Evolutionary conservation across 2,113 vertebrate genomes (phyloP), one percentile per base, ranked within the genome.

Genomic region (Pteronura brasiliensis): DNA sequence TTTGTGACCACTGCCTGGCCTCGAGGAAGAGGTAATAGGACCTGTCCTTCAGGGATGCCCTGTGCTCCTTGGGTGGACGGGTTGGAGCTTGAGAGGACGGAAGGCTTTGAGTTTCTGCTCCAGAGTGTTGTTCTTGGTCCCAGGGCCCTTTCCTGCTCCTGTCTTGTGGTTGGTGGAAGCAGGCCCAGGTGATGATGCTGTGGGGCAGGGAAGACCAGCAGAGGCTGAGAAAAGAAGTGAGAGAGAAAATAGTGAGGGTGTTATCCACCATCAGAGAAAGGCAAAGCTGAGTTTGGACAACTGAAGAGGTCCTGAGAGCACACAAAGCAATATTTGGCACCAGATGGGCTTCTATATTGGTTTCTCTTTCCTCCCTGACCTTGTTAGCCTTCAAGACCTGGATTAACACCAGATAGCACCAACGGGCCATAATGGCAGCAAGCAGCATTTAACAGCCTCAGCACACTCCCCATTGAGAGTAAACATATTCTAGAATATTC

Each of bases 51-150:
- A 39, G 12, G 44, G 20, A 77, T 5, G 4, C 0, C 57, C 49
- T 5, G 0, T 1, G 0, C 29, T 29, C 7, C 9, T 1, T 61
- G 0, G 1, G 47, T 12, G 29, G 39, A 57, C 7, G 42, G 3
- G n/a, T 34, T 3, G 9, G 57, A 23, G 0, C 4, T 25, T 17
- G 6, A 82, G 20, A 39, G 39, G 11, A 61, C 27, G 15, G 52
- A 7, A 71, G 34, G 2, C n/a, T 12, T 36, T 44, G 39, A 52
- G 4, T 18, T 47, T 31, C 11, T 13, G 21, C 11, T 44, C 47
- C 17, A n/a, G 15, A 12, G 3, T 67, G n/a, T 67, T 29, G 29
- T 77, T 7, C 36, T 29, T 6, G 31, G 2, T 49, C 42, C 20
- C 79, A 47, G 6, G 29, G 23, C 34, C 21, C 47, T 49, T 49